Base-by-base conservation (phyloP, 2,113 vertebrate species). In the Hippocampus guttulatus region DNA sequence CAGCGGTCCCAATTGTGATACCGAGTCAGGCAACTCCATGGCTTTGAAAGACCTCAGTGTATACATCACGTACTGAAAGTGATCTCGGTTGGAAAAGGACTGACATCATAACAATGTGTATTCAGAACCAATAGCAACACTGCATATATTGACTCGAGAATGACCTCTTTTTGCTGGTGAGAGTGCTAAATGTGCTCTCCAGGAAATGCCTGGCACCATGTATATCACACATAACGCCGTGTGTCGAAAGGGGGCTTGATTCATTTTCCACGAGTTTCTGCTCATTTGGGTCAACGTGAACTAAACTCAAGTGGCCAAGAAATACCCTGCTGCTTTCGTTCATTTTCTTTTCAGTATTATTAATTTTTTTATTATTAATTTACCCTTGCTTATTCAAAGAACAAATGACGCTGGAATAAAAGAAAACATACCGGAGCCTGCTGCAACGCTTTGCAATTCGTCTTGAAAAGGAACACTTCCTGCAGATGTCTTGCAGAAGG, bases 211-310 rank as follows among this genome's bases (percentile, higher is more conserved):
- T 82, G 79, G 71, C 79, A 74, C 75, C 72, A 71, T 75, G 76
- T 82, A 84, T 77, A 83, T 87, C 73, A 63, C 74, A 83, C 75
- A 88, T 80, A 71, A 79, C 75, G 71, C 64, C 41, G 57, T 76
- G 69, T 73, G 41, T 70, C 63, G 63, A 65, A 71, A 60, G 70
- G 52, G 68, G 73, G 76, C 67, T 12, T 90, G 80, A 89, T 87
- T 85, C 90, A 90, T 91, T 88, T 90, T 80, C 81, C 43, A 45
- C 71, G 75, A 84, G 83, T 83, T 93, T 85, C 74, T 55, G 79
- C 84, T 88, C 75, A 75, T 81, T 78, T 80, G 74, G 82, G 76
- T 87, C 49, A 20, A 85, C 66, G 80, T 76, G 80, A 90, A 81
- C 61, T 68, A 67, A 47, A 76, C 72, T 75, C 68, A 43, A 23